A percentile compares a stretch with the other conserved stretches of the same genome.
Conservation (phyloP, 2,113 vertebrate species). For the Amphilophus citrinellus region DNA sequence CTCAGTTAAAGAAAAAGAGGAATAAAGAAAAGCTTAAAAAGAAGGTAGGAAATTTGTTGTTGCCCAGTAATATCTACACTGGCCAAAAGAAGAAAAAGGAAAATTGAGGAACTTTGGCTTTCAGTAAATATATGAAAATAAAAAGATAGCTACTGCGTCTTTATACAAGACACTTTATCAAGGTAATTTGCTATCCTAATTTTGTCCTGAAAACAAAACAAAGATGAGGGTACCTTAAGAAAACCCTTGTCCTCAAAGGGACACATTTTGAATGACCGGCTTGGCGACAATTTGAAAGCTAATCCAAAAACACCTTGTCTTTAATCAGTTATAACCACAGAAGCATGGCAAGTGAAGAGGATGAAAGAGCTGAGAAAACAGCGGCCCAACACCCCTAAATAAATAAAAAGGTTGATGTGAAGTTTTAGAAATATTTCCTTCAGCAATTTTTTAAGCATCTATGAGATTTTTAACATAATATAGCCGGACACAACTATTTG, state of each 20-base stretch:
- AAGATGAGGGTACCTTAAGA: neutral
- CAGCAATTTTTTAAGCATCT: neutral
- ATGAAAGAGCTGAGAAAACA: too few relatives aligned
- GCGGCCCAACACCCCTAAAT: too few relatives aligned
- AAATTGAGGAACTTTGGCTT: neutral
- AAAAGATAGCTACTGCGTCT: neutral
- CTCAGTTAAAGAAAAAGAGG: neutral
- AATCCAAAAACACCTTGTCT: neutral
- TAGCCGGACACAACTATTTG: neutral
- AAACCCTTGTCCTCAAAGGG: neutral
- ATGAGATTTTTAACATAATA: neutral
- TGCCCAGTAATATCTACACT: neutral
- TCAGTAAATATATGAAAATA: neutral
- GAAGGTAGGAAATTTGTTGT: neutral
- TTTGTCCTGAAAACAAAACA: neutral
- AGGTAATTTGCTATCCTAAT: neutral
- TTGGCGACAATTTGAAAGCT: neutral
- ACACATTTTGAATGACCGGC: too few relatives aligned
- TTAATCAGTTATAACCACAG: neutral
- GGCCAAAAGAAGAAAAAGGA: neutral
- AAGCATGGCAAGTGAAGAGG: too few relatives aligned
- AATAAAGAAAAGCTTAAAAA: neutral
- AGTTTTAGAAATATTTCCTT: neutral
- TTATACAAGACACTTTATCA: neutral
- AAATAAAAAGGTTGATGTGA: neutral